Percentiles rank a stretch among this genome's conserved stretches.
Evolutionary conservation across 2,888 invertebrate species (phyloP).

Genomic region (Dysmachus trigonus): DNA sequence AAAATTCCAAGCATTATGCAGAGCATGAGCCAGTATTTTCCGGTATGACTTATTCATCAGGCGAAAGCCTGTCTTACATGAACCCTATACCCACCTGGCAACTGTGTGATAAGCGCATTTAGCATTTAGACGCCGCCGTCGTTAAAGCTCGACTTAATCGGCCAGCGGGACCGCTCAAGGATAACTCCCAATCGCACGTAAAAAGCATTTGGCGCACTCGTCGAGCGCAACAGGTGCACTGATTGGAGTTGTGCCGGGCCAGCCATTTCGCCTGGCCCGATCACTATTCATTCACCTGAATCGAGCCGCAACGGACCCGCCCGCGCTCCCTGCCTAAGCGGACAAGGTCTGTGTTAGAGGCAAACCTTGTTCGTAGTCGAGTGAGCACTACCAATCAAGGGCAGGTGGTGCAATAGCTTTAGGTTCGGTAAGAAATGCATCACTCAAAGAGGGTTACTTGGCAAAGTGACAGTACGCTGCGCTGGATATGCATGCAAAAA

Average conservation of each 20-base stretch:
- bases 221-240: background rate
- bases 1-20: background rate
- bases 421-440: background rate
- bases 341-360: constrained; percentile 36
- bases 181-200: background rate
- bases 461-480: background rate
- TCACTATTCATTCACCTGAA: background rate
- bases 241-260: background rate
- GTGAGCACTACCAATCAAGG: constrained; percentile 23
- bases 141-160: background rate
- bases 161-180: background rate
- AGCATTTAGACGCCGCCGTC: background rate
- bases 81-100: background rate
- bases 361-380: constrained; percentile 31
- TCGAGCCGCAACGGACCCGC: background rate
- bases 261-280: background rate
- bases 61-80: background rate
- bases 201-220: constrained; percentile 6
- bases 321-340: background rate
- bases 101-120: background rate
- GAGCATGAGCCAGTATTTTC: background rate
- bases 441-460: constrained; percentile 11
- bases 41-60: background rate
- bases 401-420: constrained; percentile 32
- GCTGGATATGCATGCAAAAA: background rate